Percentiles rank a stretch among this genome's conserved stretches.
Conservation (phyloP, 2,113 vertebrate genomes). For the Chroicocephalus ridibundus region DNA sequence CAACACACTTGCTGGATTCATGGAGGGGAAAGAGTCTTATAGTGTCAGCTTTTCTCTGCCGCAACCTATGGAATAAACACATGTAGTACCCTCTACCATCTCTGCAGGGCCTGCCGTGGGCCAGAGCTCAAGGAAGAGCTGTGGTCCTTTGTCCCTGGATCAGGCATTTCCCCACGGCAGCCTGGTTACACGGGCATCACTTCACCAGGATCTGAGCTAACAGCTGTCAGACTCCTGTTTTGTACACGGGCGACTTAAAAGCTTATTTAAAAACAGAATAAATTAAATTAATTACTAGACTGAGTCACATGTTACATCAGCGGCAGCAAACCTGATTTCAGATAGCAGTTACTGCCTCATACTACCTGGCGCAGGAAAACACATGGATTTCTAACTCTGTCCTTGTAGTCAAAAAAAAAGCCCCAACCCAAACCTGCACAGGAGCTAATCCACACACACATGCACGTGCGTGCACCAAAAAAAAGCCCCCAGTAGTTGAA, state of each 20-base stretch:
- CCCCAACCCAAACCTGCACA: not conserved
- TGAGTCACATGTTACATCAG: not conserved
- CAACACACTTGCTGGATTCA: not conserved
- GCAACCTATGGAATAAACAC: not conserved
- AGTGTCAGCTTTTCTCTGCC: not conserved
- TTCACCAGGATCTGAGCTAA: not conserved
- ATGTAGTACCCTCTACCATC: not conserved
- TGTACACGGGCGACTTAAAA: not conserved
- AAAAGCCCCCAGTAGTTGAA: not conserved
- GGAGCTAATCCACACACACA: not conserved
- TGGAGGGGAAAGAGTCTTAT: not conserved
- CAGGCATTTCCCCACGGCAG: rapidly evolving
- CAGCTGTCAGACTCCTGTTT: not conserved
- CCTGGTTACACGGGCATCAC: not conserved
- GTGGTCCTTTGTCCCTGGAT: rapidly evolving
- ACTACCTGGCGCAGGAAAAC: not conserved
- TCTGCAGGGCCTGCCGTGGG: not conserved
- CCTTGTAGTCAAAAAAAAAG: not conserved
- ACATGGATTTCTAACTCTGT: not conserved
- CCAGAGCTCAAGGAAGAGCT: not conserved
- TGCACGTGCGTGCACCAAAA: rapidly evolving
- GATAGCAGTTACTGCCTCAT: not conserved
- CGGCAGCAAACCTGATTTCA: not conserved
- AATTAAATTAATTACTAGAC: slow-evolving; percentile 5
- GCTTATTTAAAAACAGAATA: slow-evolving; percentile 18